Conservation (phyloP, 1,140 invertebrate genomes). For the Lepidurus couesii region DNA sequence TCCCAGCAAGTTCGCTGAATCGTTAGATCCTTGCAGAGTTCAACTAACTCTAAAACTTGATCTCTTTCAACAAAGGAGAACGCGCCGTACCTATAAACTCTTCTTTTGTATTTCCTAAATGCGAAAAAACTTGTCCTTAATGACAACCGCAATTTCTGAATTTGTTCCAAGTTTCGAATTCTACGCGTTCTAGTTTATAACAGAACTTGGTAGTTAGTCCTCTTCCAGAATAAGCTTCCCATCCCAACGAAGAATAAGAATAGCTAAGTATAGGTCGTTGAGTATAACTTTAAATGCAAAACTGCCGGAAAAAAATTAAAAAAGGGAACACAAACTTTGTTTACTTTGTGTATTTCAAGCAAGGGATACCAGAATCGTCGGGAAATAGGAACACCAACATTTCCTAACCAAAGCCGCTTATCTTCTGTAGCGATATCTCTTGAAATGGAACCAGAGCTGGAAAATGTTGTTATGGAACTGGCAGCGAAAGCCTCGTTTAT, state of each 20-base stretch:
- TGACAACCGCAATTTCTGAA: no score
- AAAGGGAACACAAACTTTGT: background rate
- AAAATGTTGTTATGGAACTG: conserved; percentile 99
- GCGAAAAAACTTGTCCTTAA: no score
- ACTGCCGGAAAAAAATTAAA: background rate
- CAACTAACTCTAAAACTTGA: background rate
- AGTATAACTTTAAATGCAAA: no score
- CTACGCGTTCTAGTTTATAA: no score
- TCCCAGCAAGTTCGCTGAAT: background rate
- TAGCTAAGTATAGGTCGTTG: no score
- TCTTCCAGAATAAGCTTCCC: no score
- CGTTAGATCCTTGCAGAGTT: background rate
- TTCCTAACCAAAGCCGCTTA: conserved; percentile 47
- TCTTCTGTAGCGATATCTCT: conserved; percentile 90
- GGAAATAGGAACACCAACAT: background rate
- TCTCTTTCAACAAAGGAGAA: no score
- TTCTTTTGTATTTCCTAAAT: no score
- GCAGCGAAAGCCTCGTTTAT: conserved; percentile 94
- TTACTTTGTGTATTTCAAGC: background rate
- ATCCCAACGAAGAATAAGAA: no score
- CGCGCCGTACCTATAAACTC: no score
- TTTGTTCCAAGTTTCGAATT: no score
- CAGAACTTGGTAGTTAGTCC: no score
- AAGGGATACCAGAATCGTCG: background rate
- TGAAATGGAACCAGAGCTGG: conserved; percentile 99